Evolutionary conservation across 2,888 invertebrate species (phyloP).

Genomic region (Calameuta filiformis): DNA sequence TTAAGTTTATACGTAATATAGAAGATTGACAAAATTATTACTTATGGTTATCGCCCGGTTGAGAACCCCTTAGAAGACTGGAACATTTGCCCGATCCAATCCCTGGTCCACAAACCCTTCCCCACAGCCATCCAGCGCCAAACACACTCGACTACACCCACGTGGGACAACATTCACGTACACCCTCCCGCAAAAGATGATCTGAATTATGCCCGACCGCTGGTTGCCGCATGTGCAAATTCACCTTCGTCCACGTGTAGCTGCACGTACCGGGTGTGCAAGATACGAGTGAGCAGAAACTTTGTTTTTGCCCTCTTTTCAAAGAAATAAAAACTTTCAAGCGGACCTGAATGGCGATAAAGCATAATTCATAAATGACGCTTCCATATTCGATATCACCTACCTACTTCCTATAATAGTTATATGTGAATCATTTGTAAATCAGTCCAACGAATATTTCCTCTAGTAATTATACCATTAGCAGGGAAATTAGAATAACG

Average conservation of each 20-base stretch:
- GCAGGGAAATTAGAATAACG: background rate
- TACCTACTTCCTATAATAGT: background rate
- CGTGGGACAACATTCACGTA: slow-evolving; percentile 29
- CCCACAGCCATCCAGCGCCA: slow-evolving; percentile 27
- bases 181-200: slow-evolving; percentile 37
- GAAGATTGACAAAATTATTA: background rate
- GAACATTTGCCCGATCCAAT: slow-evolving; percentile 30
- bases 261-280: slow-evolving; percentile 26
- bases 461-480: background rate
- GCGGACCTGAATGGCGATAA: background rate
- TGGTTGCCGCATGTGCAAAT: slow-evolving; percentile 52
- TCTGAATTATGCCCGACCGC: slow-evolving; percentile 52
- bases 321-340: background rate
- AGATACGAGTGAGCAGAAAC: background rate
- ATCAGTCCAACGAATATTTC: background rate
- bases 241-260: slow-evolving; percentile 38
- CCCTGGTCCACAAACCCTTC: background rate
- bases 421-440: background rate
- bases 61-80: slow-evolving; percentile 43
- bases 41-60: slow-evolving; percentile 22
- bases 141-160: slow-evolving; percentile 32
- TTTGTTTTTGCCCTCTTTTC: background rate
- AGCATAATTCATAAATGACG: background rate
- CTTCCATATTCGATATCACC: background rate
- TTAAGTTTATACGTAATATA: background rate